Conservation (phyloP, 1,140 invertebrate species). For the Paracyclopina nana region DNA sequence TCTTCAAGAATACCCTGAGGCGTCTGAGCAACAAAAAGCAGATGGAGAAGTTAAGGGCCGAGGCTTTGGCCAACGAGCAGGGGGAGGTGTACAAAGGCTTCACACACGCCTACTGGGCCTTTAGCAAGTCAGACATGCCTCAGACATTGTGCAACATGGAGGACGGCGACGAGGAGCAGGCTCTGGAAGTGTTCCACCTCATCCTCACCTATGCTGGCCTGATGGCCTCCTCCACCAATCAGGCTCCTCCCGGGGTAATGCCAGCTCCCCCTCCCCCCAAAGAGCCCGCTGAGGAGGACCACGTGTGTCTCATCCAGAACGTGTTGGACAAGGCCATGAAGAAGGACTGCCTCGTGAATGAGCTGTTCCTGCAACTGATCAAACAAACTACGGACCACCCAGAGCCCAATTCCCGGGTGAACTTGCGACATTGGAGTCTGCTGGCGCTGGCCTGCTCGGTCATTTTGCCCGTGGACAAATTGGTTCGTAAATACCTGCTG, state of each 20-base stretch:
- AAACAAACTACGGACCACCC: slow-evolving; percentile 47
- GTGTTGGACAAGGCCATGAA: slow-evolving; percentile 74
- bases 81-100: slow-evolving; percentile 72
- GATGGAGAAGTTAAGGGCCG: slow-evolving; percentile 32
- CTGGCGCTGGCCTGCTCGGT: slow-evolving; percentile 70
- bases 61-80: slow-evolving; percentile 22
- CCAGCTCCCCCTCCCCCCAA: background rate
- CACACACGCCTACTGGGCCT: slow-evolving; percentile 69
- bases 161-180: slow-evolving; percentile 61
- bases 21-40: slow-evolving; percentile 57
- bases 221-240: background rate
- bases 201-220: slow-evolving; percentile 58
- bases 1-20: slow-evolving; percentile 38
- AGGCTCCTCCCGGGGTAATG: background rate
- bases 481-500: slow-evolving; percentile 66
- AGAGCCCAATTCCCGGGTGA: slow-evolving; percentile 69
- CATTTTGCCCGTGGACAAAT: slow-evolving; percentile 57
- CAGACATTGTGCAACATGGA: slow-evolving; percentile 61
- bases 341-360: slow-evolving; percentile 64
- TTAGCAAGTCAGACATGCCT: slow-evolving; percentile 50
- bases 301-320: slow-evolving; percentile 62
- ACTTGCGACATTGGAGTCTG: slow-evolving; percentile 74
- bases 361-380: slow-evolving; percentile 77
- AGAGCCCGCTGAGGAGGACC: slow-evolving; percentile 49
- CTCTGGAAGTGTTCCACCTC: slow-evolving; percentile 41